Base-by-base conservation (phyloP, 2,797 vertebrate species). In the Hydrophis major region DNA sequence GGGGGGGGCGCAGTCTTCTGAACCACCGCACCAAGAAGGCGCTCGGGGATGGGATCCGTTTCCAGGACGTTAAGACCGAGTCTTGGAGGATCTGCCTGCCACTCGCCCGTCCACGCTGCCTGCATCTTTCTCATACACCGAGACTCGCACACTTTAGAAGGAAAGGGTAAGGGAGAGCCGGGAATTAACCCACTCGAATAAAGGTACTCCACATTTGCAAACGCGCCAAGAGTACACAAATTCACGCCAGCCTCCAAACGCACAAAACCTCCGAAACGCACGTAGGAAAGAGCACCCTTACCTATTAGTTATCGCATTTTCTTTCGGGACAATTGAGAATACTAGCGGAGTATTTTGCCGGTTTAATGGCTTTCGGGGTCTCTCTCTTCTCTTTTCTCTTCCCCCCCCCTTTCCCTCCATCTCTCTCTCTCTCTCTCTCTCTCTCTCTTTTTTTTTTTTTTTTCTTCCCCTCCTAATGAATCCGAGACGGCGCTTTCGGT, bases 361-460 rank as follows among this genome's bases (percentile, higher is more conserved):
- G 28, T n/a, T 53, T 22, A 37, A 55, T 22, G 18, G 8, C 25
- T 86, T 60, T 6, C 10, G 47, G 11, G 7, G 32, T 87, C 8
- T 13, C 6, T 42, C 25, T 18, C 25, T 18, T 0, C 7, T 2
- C 7, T 11, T 42, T 12, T 13, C 14, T 63, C 6, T 6, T 0
- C 4, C 10, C 25, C 10, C 32, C 25, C 6, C 1, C 0, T 50
- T 60, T 11, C 37, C 10, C 18, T 7, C 37, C 6, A 5, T 66
- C 13, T 32, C 66, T 69, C 53, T 7, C 59, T 22, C 16, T 1
- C 5, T 47, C 1, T 47, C 5, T 47, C 66, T 69, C 53, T 7
- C 59, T 22, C 16, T 1, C 5, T 0, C 7, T 2, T 4, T 11
- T 27, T 12, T 13, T 37, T 37, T 37, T 37, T 37, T 37, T 37